phyloP scores from a whole-genome alignment of 2,113 vertebrate genomes.

The Astur gentilis region DNA sequence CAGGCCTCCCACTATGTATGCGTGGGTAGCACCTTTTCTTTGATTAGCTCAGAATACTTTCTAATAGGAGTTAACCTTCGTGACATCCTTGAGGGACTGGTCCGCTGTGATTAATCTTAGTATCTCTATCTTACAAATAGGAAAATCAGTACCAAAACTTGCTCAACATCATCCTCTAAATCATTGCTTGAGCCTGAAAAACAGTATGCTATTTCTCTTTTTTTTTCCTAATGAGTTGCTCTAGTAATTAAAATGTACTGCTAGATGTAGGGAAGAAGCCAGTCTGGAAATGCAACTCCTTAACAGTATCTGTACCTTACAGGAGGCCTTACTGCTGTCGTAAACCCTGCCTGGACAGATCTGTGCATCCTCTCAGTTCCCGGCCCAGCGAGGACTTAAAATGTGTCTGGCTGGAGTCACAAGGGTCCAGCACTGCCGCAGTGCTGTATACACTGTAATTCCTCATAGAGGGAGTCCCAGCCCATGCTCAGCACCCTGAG shows the following conservation, averaged over 20 bases:
- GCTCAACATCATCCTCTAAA: background rate
- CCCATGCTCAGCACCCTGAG: background rate
- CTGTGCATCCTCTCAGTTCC: background rate
- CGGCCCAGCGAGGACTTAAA: background rate
- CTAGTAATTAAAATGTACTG: background rate
- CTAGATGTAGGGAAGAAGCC: background rate
- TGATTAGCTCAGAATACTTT: constrained; percentile 36
- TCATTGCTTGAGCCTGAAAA: background rate
- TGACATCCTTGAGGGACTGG: constrained; percentile 5
- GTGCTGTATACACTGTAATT: background rate
- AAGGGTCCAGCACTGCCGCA: background rate
- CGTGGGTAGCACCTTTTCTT: constrained; percentile 48
- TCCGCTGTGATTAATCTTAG: background rate
- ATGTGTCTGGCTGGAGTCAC: background rate
- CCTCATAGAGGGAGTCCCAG: background rate
- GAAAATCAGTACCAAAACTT: constrained; percentile 21
- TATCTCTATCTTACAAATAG: background rate
- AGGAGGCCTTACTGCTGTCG: background rate
- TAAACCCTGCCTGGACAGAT: background rate
- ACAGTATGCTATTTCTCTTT: background rate
- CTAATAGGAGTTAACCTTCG: constrained; percentile 15
- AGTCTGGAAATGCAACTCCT: background rate
- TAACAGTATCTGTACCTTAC: background rate
- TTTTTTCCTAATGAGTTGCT: background rate
- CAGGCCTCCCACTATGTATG: constrained; percentile 30